These are phyloP conservation scores for Archivesica marissinica DNA, from an alignment of 1,140 invertebrate genomes.

Conservation along the genomic window DNA sequence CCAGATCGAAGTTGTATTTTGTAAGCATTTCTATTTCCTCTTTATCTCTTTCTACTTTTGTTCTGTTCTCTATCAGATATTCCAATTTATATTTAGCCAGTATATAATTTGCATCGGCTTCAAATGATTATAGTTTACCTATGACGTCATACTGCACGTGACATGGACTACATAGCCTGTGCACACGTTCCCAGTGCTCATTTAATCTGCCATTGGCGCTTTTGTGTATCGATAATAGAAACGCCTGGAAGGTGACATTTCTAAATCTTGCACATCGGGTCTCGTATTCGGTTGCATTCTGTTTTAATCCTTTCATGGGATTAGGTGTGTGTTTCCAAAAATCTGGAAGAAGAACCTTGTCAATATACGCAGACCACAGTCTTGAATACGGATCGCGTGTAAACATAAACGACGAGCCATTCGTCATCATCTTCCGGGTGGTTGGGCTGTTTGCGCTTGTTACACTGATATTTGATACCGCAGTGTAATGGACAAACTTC, in stretches of 20 bases:
- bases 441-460: background rate
- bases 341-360: conserved; percentile 67
- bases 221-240: conserved; percentile 50
- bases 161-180: conserved; percentile 63
- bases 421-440: background rate
- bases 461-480: background rate
- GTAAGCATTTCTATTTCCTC: conserved; percentile 8
- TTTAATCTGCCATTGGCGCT: conserved; percentile 33
- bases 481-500: conserved; percentile 23
- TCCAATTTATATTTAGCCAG: conserved; percentile 14
- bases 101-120: conserved; percentile 37
- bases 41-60: background rate
- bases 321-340: conserved; percentile 45
- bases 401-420: conserved; percentile 60
- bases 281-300: conserved; percentile 6
- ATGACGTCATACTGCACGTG: conserved; percentile 48
- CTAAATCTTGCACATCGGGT: conserved; percentile 62
- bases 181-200: conserved; percentile 62
- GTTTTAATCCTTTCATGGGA: conserved; percentile 4
- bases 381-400: conserved; percentile 65
- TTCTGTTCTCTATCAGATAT: conserved; percentile 1
- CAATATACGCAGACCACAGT: conserved; percentile 69
- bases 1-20: conserved; percentile 45
- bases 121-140: conserved; percentile 53
- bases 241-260: conserved; percentile 67